Percentiles rank a stretch among this genome's conserved stretches.
Evolutionary conservation across 2,797 vertebrate genomes (phyloP).

Genomic region (Sebastes melanostomus): DNA sequence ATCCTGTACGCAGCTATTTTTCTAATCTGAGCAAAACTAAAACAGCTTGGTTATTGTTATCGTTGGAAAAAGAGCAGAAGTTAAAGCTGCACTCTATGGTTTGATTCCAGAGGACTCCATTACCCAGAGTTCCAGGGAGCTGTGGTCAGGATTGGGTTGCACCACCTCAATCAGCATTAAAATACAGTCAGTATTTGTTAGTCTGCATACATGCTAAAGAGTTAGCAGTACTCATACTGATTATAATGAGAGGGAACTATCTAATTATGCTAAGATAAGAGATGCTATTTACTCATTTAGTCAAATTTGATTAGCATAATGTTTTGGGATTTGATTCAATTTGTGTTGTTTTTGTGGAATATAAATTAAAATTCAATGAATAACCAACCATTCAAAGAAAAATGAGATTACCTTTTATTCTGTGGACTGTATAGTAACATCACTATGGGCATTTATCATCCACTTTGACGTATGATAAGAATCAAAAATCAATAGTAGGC

Average conservation of each 20-base stretch:
- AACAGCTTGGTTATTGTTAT: background rate
- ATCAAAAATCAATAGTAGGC: too few relatives aligned
- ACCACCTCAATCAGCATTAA: background rate
- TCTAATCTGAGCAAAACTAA: background rate
- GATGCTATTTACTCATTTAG: too few relatives aligned
- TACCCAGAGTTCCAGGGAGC: constrained; percentile 13
- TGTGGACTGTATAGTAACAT: too few relatives aligned
- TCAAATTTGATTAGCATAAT: too few relatives aligned
- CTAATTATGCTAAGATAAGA: too few relatives aligned
- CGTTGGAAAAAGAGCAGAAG: background rate
- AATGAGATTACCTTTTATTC: background rate
- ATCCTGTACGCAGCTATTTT: background rate
- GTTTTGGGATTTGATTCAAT: too few relatives aligned
- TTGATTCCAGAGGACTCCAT: background rate
- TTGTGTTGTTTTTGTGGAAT: too few relatives aligned
- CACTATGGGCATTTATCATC: too few relatives aligned
- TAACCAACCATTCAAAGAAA: background rate
- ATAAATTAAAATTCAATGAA: too few relatives aligned
- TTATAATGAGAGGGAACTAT: too few relatives aligned
- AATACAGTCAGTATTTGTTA: background rate
- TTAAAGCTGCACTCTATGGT: background rate
- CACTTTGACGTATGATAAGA: too few relatives aligned
- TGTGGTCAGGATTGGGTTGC: background rate
- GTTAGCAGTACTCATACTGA: too few relatives aligned
- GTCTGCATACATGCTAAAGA: background rate